Evolutionary conservation across 2,113 vertebrate genomes (phyloP).

Genomic region (Perccottus glenii): DNA sequence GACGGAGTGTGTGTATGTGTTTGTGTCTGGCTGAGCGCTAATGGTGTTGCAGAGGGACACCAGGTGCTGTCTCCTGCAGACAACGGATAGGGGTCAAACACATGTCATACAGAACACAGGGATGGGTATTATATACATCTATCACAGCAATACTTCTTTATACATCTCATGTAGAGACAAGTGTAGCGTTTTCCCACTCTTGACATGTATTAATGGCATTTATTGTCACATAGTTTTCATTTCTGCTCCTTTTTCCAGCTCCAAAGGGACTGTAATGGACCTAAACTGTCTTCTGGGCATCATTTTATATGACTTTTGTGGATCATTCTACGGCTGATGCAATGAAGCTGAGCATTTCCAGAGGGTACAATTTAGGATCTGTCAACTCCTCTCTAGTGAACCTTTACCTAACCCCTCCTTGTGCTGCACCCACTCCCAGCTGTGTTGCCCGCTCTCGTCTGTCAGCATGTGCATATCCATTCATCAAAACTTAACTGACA

Average conservation of each 20-base stretch:
- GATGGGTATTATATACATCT: conserved; percentile 25
- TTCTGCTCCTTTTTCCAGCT: conserved; percentile 2
- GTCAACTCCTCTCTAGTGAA: conserved; percentile 55
- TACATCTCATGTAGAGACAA: conserved; percentile 13
- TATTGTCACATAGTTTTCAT: conserved; percentile 21
- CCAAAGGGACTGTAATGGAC: conserved; percentile 11
- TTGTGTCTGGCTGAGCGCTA: conserved; percentile 62
- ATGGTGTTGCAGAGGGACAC: conserved; percentile 64
- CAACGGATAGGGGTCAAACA: conserved; percentile 65
- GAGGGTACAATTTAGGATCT: conserved; percentile 51
- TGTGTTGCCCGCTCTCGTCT: conserved; percentile 50
- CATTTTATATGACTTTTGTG: conserved; percentile 28
- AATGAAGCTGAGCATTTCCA: conserved; percentile 32
- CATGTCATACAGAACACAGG: conserved; percentile 44
- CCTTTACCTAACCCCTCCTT: conserved; percentile 41
- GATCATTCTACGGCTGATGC: conserved; percentile 50
- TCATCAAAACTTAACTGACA: conserved; percentile 41
- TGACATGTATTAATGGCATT: conserved; percentile 20
- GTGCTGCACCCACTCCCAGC: conserved; percentile 28
- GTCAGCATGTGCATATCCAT: conserved; percentile 40
- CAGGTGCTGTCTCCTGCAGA: conserved; percentile 66
- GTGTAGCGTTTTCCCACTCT: neutral
- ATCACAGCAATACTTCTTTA: conserved; percentile 32
- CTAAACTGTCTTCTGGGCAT: conserved; percentile 28
- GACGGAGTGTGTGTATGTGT: conserved; percentile 12